phyloP scores from a whole-genome alignment of 2,797 vertebrate genomes.

The Gadopsis bispinosus region DNA sequence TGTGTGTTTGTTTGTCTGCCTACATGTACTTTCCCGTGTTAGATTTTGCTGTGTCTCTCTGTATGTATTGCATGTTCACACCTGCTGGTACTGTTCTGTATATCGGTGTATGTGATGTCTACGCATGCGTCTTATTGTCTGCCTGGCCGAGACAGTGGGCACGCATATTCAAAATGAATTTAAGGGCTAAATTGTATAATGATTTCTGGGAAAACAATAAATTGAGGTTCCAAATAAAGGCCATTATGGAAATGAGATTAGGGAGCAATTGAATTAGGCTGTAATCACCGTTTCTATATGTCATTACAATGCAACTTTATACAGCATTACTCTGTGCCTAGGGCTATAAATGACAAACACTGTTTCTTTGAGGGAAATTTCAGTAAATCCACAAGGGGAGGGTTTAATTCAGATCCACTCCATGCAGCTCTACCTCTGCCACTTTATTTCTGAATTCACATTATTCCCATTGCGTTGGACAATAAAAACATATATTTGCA shows the following conservation, averaged over 20 bases:
- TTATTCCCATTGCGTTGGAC: constrained; percentile 56
- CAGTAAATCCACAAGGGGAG: constrained; percentile 76
- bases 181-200: constrained; percentile 86
- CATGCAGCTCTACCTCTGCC: constrained; percentile 68
- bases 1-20: constrained; percentile 32
- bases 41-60: constrained; percentile 36
- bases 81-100: constrained; percentile 33
- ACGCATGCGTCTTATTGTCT: constrained; percentile 48
- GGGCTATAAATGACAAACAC: constrained; percentile 83
- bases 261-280: constrained; percentile 85
- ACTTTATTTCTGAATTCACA: constrained; percentile 71
- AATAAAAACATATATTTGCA: constrained; percentile 61
- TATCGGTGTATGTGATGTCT: constrained; percentile 59
- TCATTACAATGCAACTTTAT: constrained; percentile 87
- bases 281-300: constrained; percentile 87
- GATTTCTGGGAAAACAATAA: constrained; percentile 88
- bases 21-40: constrained; percentile 39
- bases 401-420: constrained; percentile 68
- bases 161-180: constrained; percentile 85
- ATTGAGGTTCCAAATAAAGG: constrained; percentile 87
- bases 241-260: constrained; percentile 89
- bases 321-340: constrained; percentile 81
- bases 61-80: constrained; percentile 44
- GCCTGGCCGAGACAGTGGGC: constrained; percentile 65
- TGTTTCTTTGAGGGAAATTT: constrained; percentile 79